Conservation (phyloP, 92 coral and sea anemone genomes). For the Anthopleura xanthogrammica region DNA sequence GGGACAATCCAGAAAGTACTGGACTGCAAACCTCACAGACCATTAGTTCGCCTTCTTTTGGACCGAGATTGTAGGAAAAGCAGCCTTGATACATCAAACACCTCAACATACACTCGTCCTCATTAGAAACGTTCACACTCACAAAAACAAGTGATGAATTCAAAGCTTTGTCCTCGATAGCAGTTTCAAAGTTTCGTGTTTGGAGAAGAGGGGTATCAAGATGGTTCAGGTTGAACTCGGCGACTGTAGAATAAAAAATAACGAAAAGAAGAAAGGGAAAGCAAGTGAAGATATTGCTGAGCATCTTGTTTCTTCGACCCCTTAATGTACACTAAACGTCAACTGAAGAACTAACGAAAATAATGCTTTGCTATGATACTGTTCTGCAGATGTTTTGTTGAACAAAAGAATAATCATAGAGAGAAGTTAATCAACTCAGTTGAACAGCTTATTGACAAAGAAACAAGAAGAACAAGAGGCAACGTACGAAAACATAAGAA, state of each 20-base stretch:
- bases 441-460: too few relatives aligned
- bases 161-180: background rate
- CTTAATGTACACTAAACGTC: background rate
- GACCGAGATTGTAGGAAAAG: background rate
- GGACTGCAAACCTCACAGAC: slow-evolving; percentile 4
- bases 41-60: background rate
- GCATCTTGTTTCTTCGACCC: background rate
- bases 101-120: background rate
- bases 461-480: too few relatives aligned
- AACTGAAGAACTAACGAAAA: background rate
- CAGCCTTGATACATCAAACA: background rate
- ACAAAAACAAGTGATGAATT: background rate
- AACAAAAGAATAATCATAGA: too few relatives aligned
- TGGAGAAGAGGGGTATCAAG: background rate
- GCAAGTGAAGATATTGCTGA: background rate
- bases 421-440: too few relatives aligned
- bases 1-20: background rate
- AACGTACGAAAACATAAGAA: too few relatives aligned
- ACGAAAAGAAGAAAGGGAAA: background rate
- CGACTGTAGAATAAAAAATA: background rate
- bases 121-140: background rate
- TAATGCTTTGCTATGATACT: too few relatives aligned
- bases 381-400: too few relatives aligned
- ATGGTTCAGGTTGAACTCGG: background rate
- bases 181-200: slow-evolving; percentile 3